These are phyloP conservation scores for Schizotus pectinicornis DNA, from an alignment of 2,888 invertebrate species.

Conservation along the genomic window DNA sequence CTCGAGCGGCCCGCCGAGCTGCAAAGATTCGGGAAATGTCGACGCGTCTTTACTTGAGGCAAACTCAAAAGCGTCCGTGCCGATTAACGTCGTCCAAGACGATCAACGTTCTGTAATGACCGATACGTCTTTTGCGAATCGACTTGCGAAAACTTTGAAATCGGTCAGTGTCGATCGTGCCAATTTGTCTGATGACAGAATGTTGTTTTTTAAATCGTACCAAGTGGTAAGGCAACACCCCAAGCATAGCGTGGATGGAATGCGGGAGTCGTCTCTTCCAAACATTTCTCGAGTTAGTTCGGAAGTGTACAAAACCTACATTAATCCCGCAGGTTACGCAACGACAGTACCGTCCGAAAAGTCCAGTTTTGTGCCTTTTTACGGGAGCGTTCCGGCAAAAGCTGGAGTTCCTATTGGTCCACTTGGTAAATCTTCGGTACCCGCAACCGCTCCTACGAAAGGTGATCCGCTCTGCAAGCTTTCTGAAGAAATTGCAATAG, in stretches of 20 bases:
- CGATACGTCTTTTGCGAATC: no score
- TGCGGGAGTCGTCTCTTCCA: background rate
- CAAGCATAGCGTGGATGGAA: background rate
- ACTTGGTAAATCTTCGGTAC: no score
- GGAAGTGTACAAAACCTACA: constrained; percentile 39
- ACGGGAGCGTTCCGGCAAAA: no score
- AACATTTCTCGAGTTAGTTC: background rate
- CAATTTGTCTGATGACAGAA: constrained; percentile 5
- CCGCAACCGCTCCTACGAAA: no score
- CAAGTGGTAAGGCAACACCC: constrained; percentile 17
- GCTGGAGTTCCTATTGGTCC: no score
- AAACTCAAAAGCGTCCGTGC: no score
- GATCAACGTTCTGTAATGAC: constrained; percentile 1
- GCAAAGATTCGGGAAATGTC: background rate
- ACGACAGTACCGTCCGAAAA: background rate
- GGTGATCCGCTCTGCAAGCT: no score
- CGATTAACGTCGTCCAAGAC: no score
- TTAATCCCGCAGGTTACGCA: constrained; percentile 37
- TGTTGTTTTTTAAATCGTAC: constrained; percentile 25
- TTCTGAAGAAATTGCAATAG: no score
- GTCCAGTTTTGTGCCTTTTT: no score
- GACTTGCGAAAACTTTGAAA: constrained; percentile 1
- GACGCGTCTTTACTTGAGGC: background rate
- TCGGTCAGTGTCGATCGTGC: background rate
- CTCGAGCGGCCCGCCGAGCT: background rate